Evolutionary conservation across 1,140 invertebrate genomes (phyloP).

Genomic region (Proctacanthus coquilletti): DNA sequence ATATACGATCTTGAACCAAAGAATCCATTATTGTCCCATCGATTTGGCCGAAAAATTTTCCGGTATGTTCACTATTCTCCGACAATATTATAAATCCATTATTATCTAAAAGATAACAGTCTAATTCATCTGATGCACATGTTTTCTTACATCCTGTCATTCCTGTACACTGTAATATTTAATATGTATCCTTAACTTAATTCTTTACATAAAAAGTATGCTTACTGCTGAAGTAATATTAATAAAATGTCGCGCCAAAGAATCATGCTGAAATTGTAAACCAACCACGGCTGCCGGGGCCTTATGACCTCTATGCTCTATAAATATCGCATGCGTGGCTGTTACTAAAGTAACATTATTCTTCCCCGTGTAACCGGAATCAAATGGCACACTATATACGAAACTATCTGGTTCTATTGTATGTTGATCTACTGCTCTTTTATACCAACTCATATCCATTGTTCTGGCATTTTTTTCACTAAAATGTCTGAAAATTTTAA

Average conservation of each 20-base stretch:
- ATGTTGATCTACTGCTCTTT: constrained; percentile 81
- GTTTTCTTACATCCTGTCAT: constrained; percentile 58
- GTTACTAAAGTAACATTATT: constrained; percentile 53
- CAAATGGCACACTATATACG: constrained; percentile 80
- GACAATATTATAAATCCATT: constrained; percentile 88
- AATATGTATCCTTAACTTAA: no score
- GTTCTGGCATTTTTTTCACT: constrained; percentile 64
- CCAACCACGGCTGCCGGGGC: constrained; percentile 84
- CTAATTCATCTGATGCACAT: constrained; percentile 68
- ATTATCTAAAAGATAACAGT: constrained; percentile 85
- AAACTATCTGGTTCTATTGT: constrained; percentile 73
- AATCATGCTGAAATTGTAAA: constrained; percentile 66
- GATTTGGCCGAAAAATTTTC: constrained; percentile 80
- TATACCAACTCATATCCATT: constrained; percentile 84
- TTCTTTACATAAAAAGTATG: no score
- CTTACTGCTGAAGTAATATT: constrained; percentile 72
- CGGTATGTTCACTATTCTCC: constrained; percentile 66
- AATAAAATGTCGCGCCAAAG: constrained; percentile 63
- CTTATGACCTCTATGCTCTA: constrained; percentile 64
- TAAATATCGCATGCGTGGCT: constrained; percentile 79
- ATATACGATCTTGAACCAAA: constrained; percentile 76
- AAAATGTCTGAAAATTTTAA: constrained; percentile 65
- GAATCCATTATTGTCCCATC: constrained; percentile 93
- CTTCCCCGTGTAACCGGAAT: constrained; percentile 48
- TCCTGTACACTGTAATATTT: constrained; percentile 47